Percentiles rank a stretch among this genome's conserved stretches.
phyloP scores from a whole-genome alignment of 1,140 invertebrate genomes.

The Maniola jurtina region DNA sequence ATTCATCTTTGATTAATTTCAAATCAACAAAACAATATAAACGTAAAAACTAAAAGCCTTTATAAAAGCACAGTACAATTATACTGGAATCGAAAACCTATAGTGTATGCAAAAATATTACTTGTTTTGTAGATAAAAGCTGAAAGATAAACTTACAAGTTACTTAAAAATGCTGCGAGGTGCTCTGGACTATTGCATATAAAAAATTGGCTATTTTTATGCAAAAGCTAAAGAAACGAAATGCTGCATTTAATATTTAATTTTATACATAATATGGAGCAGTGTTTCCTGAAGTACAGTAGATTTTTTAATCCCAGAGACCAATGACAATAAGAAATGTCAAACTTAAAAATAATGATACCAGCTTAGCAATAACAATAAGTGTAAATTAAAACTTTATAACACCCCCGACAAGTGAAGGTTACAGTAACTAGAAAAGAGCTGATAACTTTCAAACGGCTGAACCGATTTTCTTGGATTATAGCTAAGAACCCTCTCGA shows the following conservation, averaged over 20 bases:
- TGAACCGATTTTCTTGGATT: too few species aligned
- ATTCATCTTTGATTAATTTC: too few species aligned
- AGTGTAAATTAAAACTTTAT: too few species aligned
- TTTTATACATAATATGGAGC: not conserved
- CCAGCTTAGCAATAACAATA: too few species aligned
- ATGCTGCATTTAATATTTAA: not conserved
- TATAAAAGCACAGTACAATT: conserved; percentile 10
- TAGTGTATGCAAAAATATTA: conserved; percentile 18
- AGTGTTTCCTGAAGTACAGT: conserved; percentile 13
- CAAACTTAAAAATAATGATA: too few species aligned
- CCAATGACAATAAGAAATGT: too few species aligned
- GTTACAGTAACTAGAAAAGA: too few species aligned
- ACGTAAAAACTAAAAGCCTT: conserved; percentile 11
- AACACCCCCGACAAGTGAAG: too few species aligned
- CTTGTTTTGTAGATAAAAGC: conserved; percentile 18
- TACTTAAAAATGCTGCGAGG: conserved; percentile 29
- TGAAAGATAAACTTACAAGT: conserved; percentile 21
- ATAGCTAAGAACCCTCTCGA: too few species aligned
- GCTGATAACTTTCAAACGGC: too few species aligned
- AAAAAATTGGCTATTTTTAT: conserved; percentile 2
- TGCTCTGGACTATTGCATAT: conserved; percentile 24
- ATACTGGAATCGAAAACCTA: not conserved
- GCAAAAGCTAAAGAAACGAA: not conserved
- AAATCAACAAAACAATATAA: not conserved
- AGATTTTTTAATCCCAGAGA: too few species aligned